phyloP scores from a whole-genome alignment of 2,113 vertebrate species.

The Dromiciops gliroides region DNA sequence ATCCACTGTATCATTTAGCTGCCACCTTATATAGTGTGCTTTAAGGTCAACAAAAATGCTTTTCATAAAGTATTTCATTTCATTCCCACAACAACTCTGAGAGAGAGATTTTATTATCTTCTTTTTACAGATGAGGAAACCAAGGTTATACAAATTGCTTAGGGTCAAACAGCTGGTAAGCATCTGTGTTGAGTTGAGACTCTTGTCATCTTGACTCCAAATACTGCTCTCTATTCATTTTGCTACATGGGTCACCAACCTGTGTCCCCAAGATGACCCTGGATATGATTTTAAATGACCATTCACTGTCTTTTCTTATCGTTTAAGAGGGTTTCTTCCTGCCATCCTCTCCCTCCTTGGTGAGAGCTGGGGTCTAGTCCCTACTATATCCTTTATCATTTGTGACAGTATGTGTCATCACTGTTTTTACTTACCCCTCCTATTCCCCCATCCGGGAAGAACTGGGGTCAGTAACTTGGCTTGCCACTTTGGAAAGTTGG shows the following conservation, averaged over 20 bases:
- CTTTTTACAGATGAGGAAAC: not conserved
- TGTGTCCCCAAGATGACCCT: not conserved
- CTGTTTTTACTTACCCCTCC: not conserved
- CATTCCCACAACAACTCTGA: not conserved
- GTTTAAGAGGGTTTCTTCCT: not conserved
- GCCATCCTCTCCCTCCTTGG: not conserved
- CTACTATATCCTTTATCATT: not conserved
- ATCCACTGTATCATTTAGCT: too few relatives aligned
- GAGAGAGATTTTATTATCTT: not conserved
- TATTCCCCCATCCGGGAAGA: too few relatives aligned
- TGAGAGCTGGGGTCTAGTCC: not conserved
- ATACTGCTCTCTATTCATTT: not conserved
- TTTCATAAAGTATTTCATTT: not conserved
- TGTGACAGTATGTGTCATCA: accelerated
- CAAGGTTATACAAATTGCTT: not conserved
- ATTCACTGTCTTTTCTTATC: not conserved
- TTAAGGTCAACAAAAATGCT: not conserved
- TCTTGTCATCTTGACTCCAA: not conserved
- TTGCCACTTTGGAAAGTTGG: too few relatives aligned
- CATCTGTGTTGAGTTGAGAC: not conserved
- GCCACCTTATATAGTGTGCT: not conserved
- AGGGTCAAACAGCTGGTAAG: not conserved
- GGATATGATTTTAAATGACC: not conserved
- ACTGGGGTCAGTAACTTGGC: not conserved
- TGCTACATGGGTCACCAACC: not conserved